Conservation (phyloP, 1,140 invertebrate species). For the Metaphire vulgaris region DNA sequence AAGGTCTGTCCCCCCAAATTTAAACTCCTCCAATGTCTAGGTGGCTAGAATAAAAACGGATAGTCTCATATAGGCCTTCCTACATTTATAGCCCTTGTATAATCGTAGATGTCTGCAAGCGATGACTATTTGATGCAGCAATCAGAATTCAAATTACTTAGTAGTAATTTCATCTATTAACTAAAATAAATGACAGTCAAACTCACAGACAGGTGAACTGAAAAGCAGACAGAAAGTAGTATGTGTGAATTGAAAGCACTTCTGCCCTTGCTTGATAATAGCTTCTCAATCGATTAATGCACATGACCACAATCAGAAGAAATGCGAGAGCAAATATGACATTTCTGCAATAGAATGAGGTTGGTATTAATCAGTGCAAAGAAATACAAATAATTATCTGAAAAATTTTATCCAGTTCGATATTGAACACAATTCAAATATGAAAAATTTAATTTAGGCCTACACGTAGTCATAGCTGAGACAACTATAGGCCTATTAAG, state of each 20-base stretch:
- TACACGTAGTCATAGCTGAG: no score
- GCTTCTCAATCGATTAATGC: background rate
- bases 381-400: no score
- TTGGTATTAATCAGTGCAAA: no score
- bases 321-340: background rate
- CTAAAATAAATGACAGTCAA: background rate
- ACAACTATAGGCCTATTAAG: no score
- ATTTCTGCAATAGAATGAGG: background rate
- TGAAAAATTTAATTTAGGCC: no score
- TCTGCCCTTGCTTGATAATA: background rate
- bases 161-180: background rate
- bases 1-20: no score
- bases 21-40: no score
- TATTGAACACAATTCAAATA: no score
- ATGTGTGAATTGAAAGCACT: background rate
- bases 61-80: background rate
- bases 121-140: background rate
- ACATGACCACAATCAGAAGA: background rate
- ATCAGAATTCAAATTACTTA: background rate
- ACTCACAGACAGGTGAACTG: background rate
- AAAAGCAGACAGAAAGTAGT: background rate
- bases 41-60: no score
- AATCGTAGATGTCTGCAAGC: background rate
- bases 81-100: background rate
- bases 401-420: no score